Percentiles rank a stretch among this genome's conserved stretches.
Evolutionary conservation across 2,113 vertebrate species (phyloP).

Genomic region (Sus scrofa): DNA sequence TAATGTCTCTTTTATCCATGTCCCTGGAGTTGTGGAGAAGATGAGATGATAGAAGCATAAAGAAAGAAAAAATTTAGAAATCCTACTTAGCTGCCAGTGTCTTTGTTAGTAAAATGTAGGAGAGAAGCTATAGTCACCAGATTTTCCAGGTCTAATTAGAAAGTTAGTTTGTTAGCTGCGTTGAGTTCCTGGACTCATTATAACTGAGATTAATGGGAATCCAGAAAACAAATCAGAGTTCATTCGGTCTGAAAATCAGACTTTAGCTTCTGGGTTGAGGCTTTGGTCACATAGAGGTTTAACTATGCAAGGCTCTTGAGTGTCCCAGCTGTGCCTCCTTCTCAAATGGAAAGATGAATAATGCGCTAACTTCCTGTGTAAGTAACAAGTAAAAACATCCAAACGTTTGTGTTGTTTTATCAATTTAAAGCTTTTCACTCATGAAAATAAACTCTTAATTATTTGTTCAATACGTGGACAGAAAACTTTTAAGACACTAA

Average conservation of each 20-base stretch:
- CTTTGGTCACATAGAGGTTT: background rate
- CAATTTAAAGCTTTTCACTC: conserved; percentile 1
- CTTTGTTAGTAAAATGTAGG: background rate
- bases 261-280: background rate
- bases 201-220: background rate
- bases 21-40: background rate
- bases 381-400: background rate
- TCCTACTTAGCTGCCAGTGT: background rate
- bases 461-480: background rate
- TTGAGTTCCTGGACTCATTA: background rate
- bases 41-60: background rate
- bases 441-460: conserved; percentile 33
- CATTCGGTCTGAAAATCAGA: background rate
- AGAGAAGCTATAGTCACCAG: background rate
- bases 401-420: background rate
- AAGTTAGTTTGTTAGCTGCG: background rate
- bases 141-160: background rate
- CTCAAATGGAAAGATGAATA: background rate
- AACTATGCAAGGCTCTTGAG: background rate
- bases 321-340: background rate
- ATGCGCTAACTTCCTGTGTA: background rate
- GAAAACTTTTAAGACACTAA: background rate
- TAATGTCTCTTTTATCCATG: background rate
- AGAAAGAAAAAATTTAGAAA: background rate
- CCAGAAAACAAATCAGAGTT: background rate